phyloP scores from a whole-genome alignment of 2,888 invertebrate genomes.

The Incurvaria masculella region DNA sequence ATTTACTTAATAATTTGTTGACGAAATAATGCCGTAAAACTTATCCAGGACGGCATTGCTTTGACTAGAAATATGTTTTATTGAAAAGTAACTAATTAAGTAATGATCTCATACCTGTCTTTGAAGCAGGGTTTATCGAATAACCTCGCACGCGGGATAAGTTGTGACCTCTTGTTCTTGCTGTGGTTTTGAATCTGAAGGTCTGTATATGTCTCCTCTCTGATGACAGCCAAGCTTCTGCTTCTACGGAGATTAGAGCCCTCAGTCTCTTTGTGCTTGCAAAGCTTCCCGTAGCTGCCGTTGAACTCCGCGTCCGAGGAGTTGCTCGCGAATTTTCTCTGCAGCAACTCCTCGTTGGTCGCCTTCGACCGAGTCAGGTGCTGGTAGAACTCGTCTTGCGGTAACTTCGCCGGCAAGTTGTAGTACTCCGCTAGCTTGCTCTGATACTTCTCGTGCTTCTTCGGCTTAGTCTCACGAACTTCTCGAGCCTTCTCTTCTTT shows the following conservation, averaged over 20 bases:
- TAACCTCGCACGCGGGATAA: slow-evolving; percentile 77
- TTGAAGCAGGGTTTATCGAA: slow-evolving; percentile 73
- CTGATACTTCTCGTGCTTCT: slow-evolving; percentile 49
- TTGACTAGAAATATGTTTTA: no score
- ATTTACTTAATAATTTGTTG: no score
- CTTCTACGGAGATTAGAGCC: slow-evolving; percentile 61
- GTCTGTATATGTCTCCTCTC: slow-evolving; percentile 73
- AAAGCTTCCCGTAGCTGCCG: slow-evolving; percentile 47
- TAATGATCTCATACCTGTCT: no score
- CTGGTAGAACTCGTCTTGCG: slow-evolving; percentile 51
- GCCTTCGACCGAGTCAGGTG: slow-evolving; percentile 47
- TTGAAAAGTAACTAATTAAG: no score
- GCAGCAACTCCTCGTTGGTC: slow-evolving; percentile 38
- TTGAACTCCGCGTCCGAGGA: slow-evolving; percentile 45
- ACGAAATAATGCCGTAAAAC: no score
- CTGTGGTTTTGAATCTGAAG: slow-evolving; percentile 63
- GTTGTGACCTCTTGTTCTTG: slow-evolving; percentile 66
- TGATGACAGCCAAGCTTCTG: slow-evolving; percentile 71
- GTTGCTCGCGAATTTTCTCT: slow-evolving; percentile 40
- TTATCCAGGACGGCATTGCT: no score
- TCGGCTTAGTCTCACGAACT: slow-evolving; percentile 33
- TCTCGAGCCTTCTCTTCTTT: slow-evolving; percentile 34
- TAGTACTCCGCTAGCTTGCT: slow-evolving; percentile 51
- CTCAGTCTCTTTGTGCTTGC: slow-evolving; percentile 49
- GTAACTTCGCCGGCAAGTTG: slow-evolving; percentile 43